Base-by-base conservation (phyloP, 2,888 invertebrate genomes). In the Drosophila austrosaltans region DNA sequence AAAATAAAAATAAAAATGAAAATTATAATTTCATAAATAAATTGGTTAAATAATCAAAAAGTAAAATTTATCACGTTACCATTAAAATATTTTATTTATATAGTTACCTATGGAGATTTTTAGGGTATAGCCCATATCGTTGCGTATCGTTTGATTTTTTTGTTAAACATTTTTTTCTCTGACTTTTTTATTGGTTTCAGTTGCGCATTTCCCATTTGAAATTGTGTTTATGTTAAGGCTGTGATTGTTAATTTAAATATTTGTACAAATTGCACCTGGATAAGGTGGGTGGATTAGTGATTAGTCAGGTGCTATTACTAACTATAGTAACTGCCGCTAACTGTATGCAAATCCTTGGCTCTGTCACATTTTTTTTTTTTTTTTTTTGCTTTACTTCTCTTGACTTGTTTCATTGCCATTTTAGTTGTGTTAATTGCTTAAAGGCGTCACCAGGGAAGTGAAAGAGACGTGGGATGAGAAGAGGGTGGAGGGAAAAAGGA, bases 131-230 rank as follows among this genome's bases (percentile, higher is more conserved):
- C 71, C 66, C 62, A 69, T 73, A 25, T 73, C 22, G 10, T 67
- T 65, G 63, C 36, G 30, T 68, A 67, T 53, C 57, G 58, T 60
- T 54, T 62, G 44, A 60, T 70, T 69, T 70, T 69, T 75, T 77
- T 73, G 62, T 65, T 75, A 63, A 70, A 66, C 69, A 63, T 64
- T 63, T 76, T 76, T 76, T 68, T 63, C 44, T 36, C 67, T 72
- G 82, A 83, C 87, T 87, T 83, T 83, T 83, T 83, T 87, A 83
- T 83, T 83, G 87, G 76, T 74, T 81, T 79, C 81, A 76, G 71
- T 81, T 83, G 82, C 82, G 87, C 80, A 83, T 83, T 86, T 83
- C 69, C 86, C 77, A 85, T 79, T 63, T 58, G 42, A 66, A 54
- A 54, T 59, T 60, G 68, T 72, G 62, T 68, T 66, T 63, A 20